phyloP scores from a whole-genome alignment of 2,113 vertebrate genomes.

The Amphiprion ocellaris region DNA sequence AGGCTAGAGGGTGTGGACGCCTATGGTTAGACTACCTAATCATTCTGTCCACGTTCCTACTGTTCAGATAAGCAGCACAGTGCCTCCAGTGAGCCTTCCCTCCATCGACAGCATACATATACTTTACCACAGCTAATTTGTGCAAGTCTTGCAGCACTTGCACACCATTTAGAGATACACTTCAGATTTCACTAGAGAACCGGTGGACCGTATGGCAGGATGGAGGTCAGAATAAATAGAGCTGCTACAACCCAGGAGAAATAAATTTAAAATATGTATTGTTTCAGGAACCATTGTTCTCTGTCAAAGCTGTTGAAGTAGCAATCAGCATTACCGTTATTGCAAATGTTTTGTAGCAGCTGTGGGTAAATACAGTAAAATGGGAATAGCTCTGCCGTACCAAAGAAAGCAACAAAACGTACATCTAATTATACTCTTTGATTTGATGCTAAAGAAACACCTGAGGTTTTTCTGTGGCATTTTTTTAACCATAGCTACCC shows the following conservation, averaged over 20 bases:
- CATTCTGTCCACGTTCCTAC: constrained; percentile 82
- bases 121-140: constrained; percentile 82
- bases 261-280: constrained; percentile 66
- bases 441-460: constrained; percentile 39
- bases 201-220: constrained; percentile 49
- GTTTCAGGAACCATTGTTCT: constrained; percentile 57
- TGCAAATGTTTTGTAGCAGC: constrained; percentile 25
- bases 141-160: constrained; percentile 76
- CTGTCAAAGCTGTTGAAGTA: constrained; percentile 47
- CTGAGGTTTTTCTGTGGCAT: constrained; percentile 18
- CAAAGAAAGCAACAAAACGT: constrained; percentile 24
- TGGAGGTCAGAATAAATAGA: constrained; percentile 72
- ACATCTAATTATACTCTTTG: constrained; percentile 50
- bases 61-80: constrained; percentile 82
- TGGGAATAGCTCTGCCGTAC: constrained; percentile 34
- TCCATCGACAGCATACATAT: constrained; percentile 70
- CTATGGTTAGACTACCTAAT: constrained; percentile 73
- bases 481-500: constrained; percentile 25
- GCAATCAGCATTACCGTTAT: constrained; percentile 40
- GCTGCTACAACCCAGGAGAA: constrained; percentile 63
- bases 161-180: constrained; percentile 82
- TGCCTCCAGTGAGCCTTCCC: constrained; percentile 79
- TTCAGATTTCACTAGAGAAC: constrained; percentile 77
- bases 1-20: constrained; percentile 52
- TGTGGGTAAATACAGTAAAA: constrained; percentile 41